Base-by-base conservation (phyloP, 2,797 vertebrate species). In the Poeciliopsis gracilis region DNA sequence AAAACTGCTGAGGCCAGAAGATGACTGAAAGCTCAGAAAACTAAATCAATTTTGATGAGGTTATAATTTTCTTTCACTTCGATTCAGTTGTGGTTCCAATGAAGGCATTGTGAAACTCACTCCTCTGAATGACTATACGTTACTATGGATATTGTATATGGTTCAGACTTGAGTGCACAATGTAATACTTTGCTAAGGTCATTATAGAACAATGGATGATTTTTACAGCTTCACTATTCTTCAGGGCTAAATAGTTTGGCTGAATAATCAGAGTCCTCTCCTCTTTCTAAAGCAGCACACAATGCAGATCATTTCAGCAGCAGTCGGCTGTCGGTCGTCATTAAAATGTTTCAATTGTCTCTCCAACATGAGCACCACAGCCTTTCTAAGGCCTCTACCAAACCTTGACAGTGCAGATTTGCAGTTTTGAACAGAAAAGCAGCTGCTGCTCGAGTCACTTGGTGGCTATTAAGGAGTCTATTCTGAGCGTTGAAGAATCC, bases 301-400 rank as follows among this genome's bases (percentile, higher is more conserved):
- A 73, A 57, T 51, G 38, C 61, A 84, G 78, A 90, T 83, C 77
- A 82, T 90, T 86, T 82, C 47, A 72, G 70, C 82, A 88, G 86
- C 66, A 89, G 86, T 80, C 51, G 59, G 67, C 82, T 81, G 89
- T 89, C 86, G 77, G 55, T 77, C 84, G 73, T 90, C 85, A 92
- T 91, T 87, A 85, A 91, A 81, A 82, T 28, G 30, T 85, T 91
- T 87, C 46, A 87, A 91, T 84, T 69, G 85, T 90, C 79, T 89
- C 70, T 78, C 78, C 76, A 80, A 75, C 78, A 76, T 76, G 80
- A 82, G 81, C 33, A 80, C 67, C 75, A 67, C 79, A 87, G 84
- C 84, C 72, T 61, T 66, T 80, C 61, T 72, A 77, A 63, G 87
- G 81, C 76, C 79, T 83, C 61, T 63, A 81, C 28, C 73, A 83